Evolutionary conservation across 2,888 invertebrate genomes (phyloP).

Genomic region (Ochropleura leucogaster): DNA sequence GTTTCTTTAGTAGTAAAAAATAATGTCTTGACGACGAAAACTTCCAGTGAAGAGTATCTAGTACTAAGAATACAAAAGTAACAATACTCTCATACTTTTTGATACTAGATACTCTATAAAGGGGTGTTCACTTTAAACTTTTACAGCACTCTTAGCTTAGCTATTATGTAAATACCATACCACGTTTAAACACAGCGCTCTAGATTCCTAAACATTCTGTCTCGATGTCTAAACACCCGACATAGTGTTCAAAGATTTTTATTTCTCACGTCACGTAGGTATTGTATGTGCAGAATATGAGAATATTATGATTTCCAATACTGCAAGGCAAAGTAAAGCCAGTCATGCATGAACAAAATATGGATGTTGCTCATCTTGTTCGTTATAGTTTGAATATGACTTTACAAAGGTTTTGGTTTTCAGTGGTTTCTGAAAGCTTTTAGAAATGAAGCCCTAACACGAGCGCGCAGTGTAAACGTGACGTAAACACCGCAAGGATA

Average conservation of each 20-base stretch:
- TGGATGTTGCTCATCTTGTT: conserved; percentile 50
- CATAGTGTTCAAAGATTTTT: conserved; percentile 57
- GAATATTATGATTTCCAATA: conserved; percentile 70
- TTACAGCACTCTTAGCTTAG: conserved; percentile 7
- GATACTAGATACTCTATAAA: neutral
- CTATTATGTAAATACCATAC: conserved; percentile 49
- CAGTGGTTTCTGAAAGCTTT: conserved; percentile 19
- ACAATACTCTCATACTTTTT: neutral
- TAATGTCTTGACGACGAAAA: too few relatives aligned
- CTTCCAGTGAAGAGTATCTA: too few relatives aligned
- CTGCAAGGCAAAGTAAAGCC: conserved; percentile 63
- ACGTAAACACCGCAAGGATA: too few relatives aligned
- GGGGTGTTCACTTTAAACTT: conserved; percentile 13
- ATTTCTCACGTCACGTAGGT: conserved; percentile 65
- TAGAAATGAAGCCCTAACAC: neutral
- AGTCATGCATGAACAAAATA: conserved; percentile 66
- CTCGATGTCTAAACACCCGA: conserved; percentile 49
- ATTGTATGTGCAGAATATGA: conserved; percentile 68
- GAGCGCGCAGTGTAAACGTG: too few relatives aligned
- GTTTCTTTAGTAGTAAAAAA: too few relatives aligned
- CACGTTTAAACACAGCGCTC: conserved; percentile 36
- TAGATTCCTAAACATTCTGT: conserved; percentile 42
- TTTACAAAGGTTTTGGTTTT: conserved; percentile 24
- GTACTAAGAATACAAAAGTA: neutral
- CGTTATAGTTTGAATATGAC: conserved; percentile 31